Percentiles rank a stretch among this genome's conserved stretches.
These are phyloP conservation scores for Nerophis lumbriciformis DNA, from an alignment of 2,113 vertebrate species.

Conservation along the genomic window DNA sequence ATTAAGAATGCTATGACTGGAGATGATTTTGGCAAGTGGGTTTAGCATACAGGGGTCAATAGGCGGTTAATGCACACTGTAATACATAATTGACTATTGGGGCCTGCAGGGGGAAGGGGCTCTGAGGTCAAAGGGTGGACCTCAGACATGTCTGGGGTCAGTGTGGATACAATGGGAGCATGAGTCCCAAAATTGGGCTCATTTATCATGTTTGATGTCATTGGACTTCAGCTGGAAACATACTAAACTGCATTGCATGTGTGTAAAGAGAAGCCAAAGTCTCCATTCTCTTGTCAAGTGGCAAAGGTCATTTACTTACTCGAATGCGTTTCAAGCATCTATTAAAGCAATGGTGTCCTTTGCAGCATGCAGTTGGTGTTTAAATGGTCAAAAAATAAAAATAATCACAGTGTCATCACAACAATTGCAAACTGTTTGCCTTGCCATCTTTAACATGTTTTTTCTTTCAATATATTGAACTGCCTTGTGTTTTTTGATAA, in stretches of 20 bases:
- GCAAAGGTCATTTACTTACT: too few species aligned
- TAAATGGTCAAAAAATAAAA: too few species aligned
- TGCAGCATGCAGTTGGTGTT: too few species aligned
- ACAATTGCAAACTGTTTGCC: too few species aligned
- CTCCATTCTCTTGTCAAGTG: too few species aligned
- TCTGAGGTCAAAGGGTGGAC: conserved; percentile 28
- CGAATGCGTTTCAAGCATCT: too few species aligned
- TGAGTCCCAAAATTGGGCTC: conserved; percentile 30
- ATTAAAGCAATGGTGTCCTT: too few species aligned
- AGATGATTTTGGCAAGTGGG: conserved; percentile 57
- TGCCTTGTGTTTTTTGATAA: too few species aligned
- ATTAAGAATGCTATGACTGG: conserved; percentile 43
- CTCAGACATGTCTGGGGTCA: conserved; percentile 48
- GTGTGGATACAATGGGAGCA: conserved; percentile 36
- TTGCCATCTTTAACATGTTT: too few species aligned
- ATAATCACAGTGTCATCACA: too few species aligned
- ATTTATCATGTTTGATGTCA: conserved; percentile 47
- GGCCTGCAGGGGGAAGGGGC: conserved; percentile 17
- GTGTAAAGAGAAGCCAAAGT: too few species aligned
- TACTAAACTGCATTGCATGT: neutral
- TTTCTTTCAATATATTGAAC: too few species aligned
- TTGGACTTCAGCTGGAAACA: conserved; percentile 19
- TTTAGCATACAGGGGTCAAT: conserved; percentile 64
- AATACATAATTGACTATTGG: conserved; percentile 43
- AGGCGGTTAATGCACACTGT: conserved; percentile 60